Evolutionary conservation across 2,113 vertebrate genomes (phyloP).

Genomic region (Psilopsiagon aymara): DNA sequence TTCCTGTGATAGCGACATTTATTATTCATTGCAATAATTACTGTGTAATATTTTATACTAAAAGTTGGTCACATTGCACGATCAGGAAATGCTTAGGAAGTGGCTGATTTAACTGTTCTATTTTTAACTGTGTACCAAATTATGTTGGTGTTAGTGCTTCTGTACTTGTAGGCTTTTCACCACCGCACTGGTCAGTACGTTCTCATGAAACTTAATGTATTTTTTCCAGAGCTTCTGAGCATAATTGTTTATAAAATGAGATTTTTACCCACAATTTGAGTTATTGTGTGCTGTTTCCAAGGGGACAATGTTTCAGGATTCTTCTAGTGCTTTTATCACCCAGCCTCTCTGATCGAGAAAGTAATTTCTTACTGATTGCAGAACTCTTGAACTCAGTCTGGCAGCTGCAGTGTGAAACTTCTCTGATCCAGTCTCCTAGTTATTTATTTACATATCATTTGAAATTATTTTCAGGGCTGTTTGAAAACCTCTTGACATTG

Average conservation of each 20-base stretch:
- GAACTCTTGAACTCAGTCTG: conserved; percentile 80
- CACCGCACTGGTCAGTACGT: background rate
- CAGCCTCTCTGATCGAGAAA: conserved; percentile 77
- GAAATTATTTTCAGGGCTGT: conserved; percentile 71
- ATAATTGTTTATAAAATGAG: conserved; percentile 38
- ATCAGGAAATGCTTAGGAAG: conserved; percentile 54
- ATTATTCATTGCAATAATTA: conserved; percentile 70
- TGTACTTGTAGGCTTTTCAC: background rate
- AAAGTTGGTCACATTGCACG: conserved; percentile 66
- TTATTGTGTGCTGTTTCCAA: conserved; percentile 67
- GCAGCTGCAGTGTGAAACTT: conserved; percentile 75
- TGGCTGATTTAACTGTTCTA: conserved; percentile 60
- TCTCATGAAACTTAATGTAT: conserved; percentile 1
- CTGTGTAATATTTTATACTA: conserved; percentile 62
- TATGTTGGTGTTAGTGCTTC: background rate
- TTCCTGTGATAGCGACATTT: conserved; percentile 32
- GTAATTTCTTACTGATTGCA: conserved; percentile 78
- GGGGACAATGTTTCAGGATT: conserved; percentile 65
- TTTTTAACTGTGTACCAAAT: conserved; percentile 21
- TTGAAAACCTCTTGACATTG: conserved; percentile 74
- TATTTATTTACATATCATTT: conserved; percentile 81
- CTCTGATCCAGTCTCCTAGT: conserved; percentile 79
- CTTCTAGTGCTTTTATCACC: conserved; percentile 74
- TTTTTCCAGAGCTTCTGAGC: conserved; percentile 36
- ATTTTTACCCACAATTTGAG: conserved; percentile 44